Percentiles rank a stretch among this genome's conserved stretches.
phyloP scores from a whole-genome alignment of 2,888 invertebrate species.

The Hartigia nigra region DNA sequence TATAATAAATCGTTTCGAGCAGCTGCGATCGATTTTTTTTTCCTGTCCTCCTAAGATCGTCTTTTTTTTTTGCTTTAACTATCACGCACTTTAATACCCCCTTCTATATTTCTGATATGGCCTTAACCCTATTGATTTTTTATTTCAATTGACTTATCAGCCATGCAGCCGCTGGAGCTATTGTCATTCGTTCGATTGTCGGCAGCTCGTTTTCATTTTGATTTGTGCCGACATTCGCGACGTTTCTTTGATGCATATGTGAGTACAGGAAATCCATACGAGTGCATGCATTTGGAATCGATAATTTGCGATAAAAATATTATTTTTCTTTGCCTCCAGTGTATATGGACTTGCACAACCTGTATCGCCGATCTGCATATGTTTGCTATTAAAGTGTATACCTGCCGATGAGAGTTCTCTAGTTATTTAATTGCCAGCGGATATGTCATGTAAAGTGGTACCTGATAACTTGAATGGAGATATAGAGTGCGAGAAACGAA shows the following conservation, averaged over 20 bases:
- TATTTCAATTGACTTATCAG: not conserved
- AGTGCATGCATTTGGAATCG: not conserved
- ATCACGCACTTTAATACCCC: not conserved
- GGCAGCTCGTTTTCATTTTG: not conserved
- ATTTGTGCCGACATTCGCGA: not conserved
- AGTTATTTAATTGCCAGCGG: not conserved
- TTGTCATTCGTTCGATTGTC: not conserved
- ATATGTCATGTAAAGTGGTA: not conserved
- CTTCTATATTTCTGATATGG: not conserved
- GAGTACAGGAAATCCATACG: not conserved
- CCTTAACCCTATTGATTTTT: no score
- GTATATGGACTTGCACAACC: not conserved
- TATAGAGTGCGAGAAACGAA: not conserved
- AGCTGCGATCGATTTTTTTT: not conserved
- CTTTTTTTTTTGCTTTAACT: not conserved
- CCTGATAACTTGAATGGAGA: not conserved
- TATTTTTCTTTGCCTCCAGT: not conserved
- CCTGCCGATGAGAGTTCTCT: not conserved
- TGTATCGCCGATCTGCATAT: not conserved
- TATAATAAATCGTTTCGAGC: not conserved
- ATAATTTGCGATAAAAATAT: not conserved
- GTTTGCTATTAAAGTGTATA: not conserved
- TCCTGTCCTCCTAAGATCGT: not conserved
- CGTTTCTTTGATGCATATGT: not conserved
- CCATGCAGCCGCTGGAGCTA: not conserved